Evolutionary conservation across 2,797 vertebrate species (phyloP), one percentile per base, ranked within the genome.

Genomic region (Molossus molossus): DNA sequence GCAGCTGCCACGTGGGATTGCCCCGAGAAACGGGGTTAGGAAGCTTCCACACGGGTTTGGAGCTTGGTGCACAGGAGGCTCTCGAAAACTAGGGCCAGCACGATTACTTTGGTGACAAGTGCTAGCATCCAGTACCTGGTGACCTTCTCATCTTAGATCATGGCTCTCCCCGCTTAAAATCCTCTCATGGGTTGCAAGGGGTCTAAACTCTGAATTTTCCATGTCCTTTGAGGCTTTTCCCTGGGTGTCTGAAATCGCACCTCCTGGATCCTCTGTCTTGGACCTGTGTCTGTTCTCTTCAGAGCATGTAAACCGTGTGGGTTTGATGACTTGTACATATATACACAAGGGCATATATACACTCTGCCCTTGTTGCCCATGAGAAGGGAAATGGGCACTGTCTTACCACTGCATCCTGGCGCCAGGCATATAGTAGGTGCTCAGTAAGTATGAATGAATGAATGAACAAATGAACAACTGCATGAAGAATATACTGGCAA

Each of bases 391-490:
- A 45, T n/a, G n/a, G 69, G 15, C 48, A 45, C 76, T 25, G 45
- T 57, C 80, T 40, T 3, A 1, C 62, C 21, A 0, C 40, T 45
- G 58, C 29, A 57, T 29, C 64, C 45, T 75, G 72, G 33, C 37
- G 55, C 53, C 58, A 18, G 37, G 62, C 1, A 1, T 37, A 0
- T 12, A 23, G 67, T 86, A 64, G 83, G 29, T 37, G 73, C 81
- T 72, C 50, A 48, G 50, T 60, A 27, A 84, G 53, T 20, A 45
- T 15, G 29, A 83, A 70, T 25, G 84, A 89, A 83, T n/a, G 72
- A 48, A n/a, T n/a, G 33, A 87, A 67, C 21, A 58, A 27, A 37
- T 29, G 62, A 57, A 83, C 1, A 55, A 2, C 27, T 40, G 29
- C 10, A 0, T 73, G 53, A 50, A 80, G 50, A 23, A 1, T 1